phyloP scores from a whole-genome alignment of 2,888 invertebrate species.

The Chrysotoxum bicinctum region DNA sequence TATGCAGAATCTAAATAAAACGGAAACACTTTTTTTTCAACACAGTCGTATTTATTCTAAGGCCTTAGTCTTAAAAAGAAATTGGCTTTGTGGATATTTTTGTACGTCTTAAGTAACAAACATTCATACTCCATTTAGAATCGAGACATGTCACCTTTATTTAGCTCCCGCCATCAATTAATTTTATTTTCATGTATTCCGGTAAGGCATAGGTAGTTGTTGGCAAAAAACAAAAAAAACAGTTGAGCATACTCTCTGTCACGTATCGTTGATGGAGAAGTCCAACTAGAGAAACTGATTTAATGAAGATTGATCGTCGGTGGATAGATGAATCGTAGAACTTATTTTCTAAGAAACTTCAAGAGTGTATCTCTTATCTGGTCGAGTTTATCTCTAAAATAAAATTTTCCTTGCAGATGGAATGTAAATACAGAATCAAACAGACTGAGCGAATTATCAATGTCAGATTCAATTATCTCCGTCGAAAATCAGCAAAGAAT shows the following conservation, averaged over 20 bases:
- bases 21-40: too few relatives aligned
- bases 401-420: background rate
- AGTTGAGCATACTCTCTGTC: constrained; percentile 52
- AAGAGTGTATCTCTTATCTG: background rate
- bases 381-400: background rate
- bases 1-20: too few relatives aligned
- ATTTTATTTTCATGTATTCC: constrained; percentile 30
- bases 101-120: background rate
- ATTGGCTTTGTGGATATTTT: background rate
- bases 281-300: constrained; percentile 47
- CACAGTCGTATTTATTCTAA: too few relatives aligned
- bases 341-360: constrained; percentile 50
- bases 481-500: background rate
- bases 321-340: constrained; percentile 60
- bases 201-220: background rate
- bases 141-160: constrained; percentile 60
- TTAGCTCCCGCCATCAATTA: constrained; percentile 64
- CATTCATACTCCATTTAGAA: constrained; percentile 53
- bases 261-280: constrained; percentile 63
- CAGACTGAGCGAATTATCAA: constrained; percentile 25
- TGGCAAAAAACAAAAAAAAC: background rate
- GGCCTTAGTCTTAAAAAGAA: background rate
- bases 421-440: background rate
- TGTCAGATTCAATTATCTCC: constrained; percentile 40
- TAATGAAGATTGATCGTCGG: constrained; percentile 67